Evolutionary conservation across 2,797 vertebrate species (phyloP), one percentile per base, ranked within the genome.

Genomic region (Artibeus lituratus): DNA sequence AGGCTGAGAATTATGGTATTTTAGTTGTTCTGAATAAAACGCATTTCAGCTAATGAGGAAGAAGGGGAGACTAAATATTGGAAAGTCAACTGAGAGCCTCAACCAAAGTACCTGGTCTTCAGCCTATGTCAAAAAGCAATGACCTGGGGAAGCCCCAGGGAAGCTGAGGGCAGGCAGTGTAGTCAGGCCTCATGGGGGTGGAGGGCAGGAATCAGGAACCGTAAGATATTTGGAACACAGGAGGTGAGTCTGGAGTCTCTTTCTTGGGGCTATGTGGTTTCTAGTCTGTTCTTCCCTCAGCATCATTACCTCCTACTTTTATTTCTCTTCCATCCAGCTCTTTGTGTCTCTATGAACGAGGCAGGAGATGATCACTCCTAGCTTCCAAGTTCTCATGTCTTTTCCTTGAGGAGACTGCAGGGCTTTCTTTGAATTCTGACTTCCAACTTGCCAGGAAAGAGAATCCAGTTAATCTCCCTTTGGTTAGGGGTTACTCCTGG

Each of bases 21-120:
- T 83, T 24, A 44, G 10, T 32, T 69, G n/a, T 39, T 78, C 42
- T 42, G 65, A 80, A 62, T 80, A 84, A 78, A 80, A 59, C 55
- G 24, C 7, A 11, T 94, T 81, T 94, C 51, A 72, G 24, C 44
- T 47, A 80, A 65, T 10, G 29, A 85, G 67, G 22, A 84, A 55
- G 21, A 69, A 86, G 10, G 51, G 24, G 53, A 87, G 39, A 78
- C 21, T 26, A 29, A 69, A 83, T 69, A 87, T 4, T 37, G 24
- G 42, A 81, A 39, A 72, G 55, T 32, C 57, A 70, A 22, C 10
- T 37, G 24, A 42, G 0, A 76, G 10, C 16, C 37, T 87, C 67
- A 55, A 42, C 53, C 69, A 88, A 72, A 35, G n/a, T 65, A 32
- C 59, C 29, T 29, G 59, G 29, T 62, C 35, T 37, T 47, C 81